These are phyloP conservation scores for Drosophila nigricruria DNA, from an alignment of 2,888 invertebrate species.

Conservation along the genomic window DNA sequence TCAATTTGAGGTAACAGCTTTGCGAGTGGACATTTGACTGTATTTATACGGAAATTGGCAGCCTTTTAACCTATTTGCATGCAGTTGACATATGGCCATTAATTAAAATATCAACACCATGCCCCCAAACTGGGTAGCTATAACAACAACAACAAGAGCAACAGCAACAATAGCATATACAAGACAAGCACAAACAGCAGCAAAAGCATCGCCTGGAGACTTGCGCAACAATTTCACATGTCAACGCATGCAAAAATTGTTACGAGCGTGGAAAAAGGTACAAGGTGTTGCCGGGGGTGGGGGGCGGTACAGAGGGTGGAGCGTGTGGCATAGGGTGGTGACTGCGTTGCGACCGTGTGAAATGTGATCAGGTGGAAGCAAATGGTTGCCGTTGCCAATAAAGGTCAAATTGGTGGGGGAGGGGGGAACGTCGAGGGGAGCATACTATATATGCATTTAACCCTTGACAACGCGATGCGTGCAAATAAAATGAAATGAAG, in stretches of 20 bases:
- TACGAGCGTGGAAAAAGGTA: background rate
- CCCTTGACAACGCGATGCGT: constrained; percentile 66
- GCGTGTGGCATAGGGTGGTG: constrained; percentile 12
- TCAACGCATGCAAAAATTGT: constrained; percentile 71
- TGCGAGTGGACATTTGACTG: background rate
- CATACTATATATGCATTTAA: constrained; percentile 59
- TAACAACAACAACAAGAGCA: constrained; percentile 18
- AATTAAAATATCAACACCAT: constrained; percentile 68
- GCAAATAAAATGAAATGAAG: constrained; percentile 61
- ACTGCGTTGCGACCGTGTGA: constrained; percentile 37
- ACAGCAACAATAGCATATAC: constrained; percentile 26
- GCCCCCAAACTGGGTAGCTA: constrained; percentile 1
- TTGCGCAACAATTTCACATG: constrained; percentile 74
- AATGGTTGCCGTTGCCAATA: constrained; percentile 65
- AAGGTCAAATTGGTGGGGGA: constrained; percentile 50
- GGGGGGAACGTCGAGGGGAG: background rate
- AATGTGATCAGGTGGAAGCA: constrained; percentile 74
- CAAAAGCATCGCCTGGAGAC: constrained; percentile 67
- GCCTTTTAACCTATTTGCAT: constrained; percentile 62
- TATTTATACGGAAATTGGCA: constrained; percentile 53
- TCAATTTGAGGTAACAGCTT: constrained; percentile 9
- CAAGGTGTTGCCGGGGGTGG: background rate
- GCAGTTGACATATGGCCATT: constrained; percentile 66
- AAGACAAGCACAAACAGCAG: constrained; percentile 40
- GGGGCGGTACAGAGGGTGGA: background rate